Evolutionary conservation across 2,113 vertebrate species (phyloP), one percentile per base, ranked within the genome.

Genomic region (Leiothrix lutea): DNA sequence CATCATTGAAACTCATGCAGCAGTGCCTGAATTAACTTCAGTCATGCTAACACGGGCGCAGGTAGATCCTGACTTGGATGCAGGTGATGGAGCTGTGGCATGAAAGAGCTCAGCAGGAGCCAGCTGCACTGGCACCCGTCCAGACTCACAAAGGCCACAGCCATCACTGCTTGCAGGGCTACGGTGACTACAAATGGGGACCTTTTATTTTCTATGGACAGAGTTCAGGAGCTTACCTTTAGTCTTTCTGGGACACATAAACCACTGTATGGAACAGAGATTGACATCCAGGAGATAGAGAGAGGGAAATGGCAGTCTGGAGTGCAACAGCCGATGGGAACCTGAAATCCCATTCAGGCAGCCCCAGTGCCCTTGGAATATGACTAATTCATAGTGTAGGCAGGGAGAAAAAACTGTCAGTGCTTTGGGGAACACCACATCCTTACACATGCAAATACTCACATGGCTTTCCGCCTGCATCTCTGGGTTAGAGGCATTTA

Each of bases 21-120:
- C 25, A 45, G 48, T 16, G 33, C 44, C 53, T 66, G 51, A 82
- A 75, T 44, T 38, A 54, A n/a, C 38, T 60, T 44, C 53, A 72
- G 44, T 6, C 48, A 40, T 13, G 13, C 29, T 65, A 58, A 18
- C 21, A 8, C 1, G 24, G 40, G 12, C 15, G 48, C 29, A 35
- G 53, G 29, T 16, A 44, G 53, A 11, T 14, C 9, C 1, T 33
- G 51, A 14, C 40, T 54, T 24, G 35, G 54, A 20, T 73, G 47
- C 11, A 1, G 3, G 45, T 2, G 2, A 21, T 9, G 25, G 6
- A 69, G 29, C 0, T 11, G 21, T 35, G 19, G 57, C 36, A 45
- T 16, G 14, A 47, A 44, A 48, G 58, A 65, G 40, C 42, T 70
- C 78, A 69, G 64, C 73, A 56, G 0, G 2, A 84, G 26, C 33